Percentiles rank a stretch among this genome's conserved stretches.
These are phyloP conservation scores for Raphicerus campestris DNA, from an alignment of 2,113 vertebrate species.

Conservation along the genomic window DNA sequence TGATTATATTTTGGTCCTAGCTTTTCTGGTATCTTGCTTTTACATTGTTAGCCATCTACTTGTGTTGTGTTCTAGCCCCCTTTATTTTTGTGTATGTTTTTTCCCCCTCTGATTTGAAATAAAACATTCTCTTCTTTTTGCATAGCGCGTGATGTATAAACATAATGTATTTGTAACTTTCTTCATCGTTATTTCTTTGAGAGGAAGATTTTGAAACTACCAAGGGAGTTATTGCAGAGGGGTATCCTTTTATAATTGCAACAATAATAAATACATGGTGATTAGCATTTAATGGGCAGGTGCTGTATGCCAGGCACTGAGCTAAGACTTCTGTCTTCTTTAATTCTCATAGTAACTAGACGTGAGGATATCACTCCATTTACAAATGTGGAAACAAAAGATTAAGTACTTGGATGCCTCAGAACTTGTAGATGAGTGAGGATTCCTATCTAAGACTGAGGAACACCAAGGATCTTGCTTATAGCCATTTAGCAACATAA, in stretches of 20 bases:
- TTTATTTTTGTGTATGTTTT: not conserved
- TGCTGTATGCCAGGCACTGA: not conserved
- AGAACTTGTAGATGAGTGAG: not conserved
- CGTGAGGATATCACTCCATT: not conserved
- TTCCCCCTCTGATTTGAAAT: not conserved
- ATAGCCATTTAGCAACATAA: not conserved
- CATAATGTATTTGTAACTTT: not conserved
- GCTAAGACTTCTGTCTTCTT: not conserved
- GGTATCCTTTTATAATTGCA: not conserved
- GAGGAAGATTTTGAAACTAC: slow-evolving; percentile 17
- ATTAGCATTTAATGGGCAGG: not conserved
- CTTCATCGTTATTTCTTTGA: not conserved
- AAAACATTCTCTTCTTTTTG: not conserved
- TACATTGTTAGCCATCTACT: not conserved
- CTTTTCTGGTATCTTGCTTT: slow-evolving; percentile 17
- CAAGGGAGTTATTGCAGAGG: not conserved
- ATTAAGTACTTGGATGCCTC: not conserved
- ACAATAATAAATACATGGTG: not conserved
- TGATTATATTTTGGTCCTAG: slow-evolving; percentile 23
- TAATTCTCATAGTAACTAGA: not conserved
- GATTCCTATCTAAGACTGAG: not conserved
- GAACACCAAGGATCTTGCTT: not conserved
- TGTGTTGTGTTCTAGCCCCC: not conserved
- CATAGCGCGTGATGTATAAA: not conserved
- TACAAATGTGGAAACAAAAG: not conserved